Percentiles rank a stretch among this genome's conserved stretches.
Evolutionary conservation across 2,113 vertebrate species (phyloP).

Genomic region (Planiliza haematocheilus): DNA sequence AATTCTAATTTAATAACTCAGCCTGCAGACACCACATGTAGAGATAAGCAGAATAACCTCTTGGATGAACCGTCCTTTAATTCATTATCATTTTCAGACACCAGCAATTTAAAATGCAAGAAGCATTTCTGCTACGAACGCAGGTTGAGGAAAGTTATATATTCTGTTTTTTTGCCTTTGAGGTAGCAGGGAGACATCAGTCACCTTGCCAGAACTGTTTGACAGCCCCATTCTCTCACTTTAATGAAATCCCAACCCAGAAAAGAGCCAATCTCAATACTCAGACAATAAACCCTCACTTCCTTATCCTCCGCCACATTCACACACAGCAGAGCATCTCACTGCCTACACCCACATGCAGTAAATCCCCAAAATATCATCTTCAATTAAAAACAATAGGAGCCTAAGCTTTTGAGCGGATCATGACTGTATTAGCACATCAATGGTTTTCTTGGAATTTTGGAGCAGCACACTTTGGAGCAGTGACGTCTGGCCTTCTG

Average conservation of each 20-base stretch:
- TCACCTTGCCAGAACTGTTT: constrained; percentile 63
- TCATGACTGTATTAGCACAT: constrained; percentile 59
- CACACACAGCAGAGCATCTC: constrained; percentile 44
- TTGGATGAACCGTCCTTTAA: constrained; percentile 51
- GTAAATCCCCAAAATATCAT: constrained; percentile 62
- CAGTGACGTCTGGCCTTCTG: constrained; percentile 14
- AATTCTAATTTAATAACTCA: constrained; percentile 66
- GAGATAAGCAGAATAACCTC: constrained; percentile 69
- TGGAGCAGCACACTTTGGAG: constrained; percentile 6
- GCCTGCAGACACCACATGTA: constrained; percentile 40
- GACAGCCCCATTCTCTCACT: constrained; percentile 70
- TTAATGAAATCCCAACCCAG: constrained; percentile 75
- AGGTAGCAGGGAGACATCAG: constrained; percentile 60
- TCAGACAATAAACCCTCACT: constrained; percentile 64
- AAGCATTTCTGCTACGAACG: constrained; percentile 45
- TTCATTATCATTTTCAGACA: constrained; percentile 66
- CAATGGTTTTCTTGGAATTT: constrained; percentile 31
- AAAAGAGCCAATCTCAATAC: constrained; percentile 68
- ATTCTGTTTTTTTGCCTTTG: constrained; percentile 52
- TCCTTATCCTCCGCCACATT: constrained; percentile 43
- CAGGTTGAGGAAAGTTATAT: constrained; percentile 53
- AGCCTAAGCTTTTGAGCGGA: constrained; percentile 57
- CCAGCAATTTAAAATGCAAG: constrained; percentile 55
- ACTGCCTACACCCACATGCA: constrained; percentile 41
- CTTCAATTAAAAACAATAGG: constrained; percentile 62